Percentiles rank a stretch among this genome's conserved stretches.
phyloP scores from a whole-genome alignment of 2,888 invertebrate species.

The Portevinia maculata region DNA sequence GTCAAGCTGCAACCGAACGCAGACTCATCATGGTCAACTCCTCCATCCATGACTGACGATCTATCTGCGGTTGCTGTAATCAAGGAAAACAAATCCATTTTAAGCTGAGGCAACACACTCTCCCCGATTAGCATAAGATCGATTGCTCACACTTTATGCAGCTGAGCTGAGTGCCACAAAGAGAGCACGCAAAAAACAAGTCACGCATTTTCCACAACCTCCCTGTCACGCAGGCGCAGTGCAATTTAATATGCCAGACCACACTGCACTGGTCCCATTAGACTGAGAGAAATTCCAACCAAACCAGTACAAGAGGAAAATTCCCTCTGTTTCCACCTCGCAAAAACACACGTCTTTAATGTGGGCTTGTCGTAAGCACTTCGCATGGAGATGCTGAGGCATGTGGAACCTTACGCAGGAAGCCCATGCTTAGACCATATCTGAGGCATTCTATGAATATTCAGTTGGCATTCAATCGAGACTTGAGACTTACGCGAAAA shows the following conservation, averaged over 20 bases:
- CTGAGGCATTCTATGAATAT: conserved; percentile 67
- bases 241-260: conserved; percentile 4
- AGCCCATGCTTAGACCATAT: conserved; percentile 55
- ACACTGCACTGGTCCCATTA: conserved; percentile 42
- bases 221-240: conserved; percentile 21
- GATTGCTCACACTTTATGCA: conserved; percentile 66
- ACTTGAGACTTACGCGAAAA: conserved; percentile 14
- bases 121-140: conserved; percentile 67
- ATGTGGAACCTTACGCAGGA: conserved; percentile 61
- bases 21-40: conserved; percentile 65
- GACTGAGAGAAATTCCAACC: conserved; percentile 56
- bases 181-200: conserved; percentile 52
- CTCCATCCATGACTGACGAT: conserved; percentile 11
- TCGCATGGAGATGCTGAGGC: conserved; percentile 29
- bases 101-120: conserved; percentile 30
- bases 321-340: not conserved
- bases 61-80: conserved; percentile 25
- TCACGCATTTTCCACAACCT: conserved; percentile 58
- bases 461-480: conserved; percentile 34
- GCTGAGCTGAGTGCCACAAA: conserved; percentile 53
- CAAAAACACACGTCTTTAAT: conserved; percentile 39
- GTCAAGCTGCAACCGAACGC: conserved; percentile 45
- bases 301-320: conserved; percentile 56
- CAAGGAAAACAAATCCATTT: conserved; percentile 46
- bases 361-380: conserved; percentile 54